phyloP scores from a whole-genome alignment of 2,113 vertebrate species.

The Zapus hudsonius region DNA sequence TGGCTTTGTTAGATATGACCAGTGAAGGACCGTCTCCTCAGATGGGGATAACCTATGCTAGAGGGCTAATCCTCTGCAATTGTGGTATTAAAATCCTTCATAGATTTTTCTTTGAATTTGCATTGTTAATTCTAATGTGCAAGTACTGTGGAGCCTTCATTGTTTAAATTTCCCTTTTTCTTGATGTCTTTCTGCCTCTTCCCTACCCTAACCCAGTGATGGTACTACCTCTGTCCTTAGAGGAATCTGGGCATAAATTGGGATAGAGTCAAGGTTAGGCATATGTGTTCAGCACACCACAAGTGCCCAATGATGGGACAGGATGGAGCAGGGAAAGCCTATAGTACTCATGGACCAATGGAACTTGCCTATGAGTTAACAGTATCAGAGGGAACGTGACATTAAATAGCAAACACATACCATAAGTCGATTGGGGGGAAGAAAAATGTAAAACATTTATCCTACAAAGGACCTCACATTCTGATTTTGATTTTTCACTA shows the following conservation, averaged over 20 bases:
- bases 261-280: not conserved
- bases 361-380: not conserved
- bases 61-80: not conserved
- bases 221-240: not conserved
- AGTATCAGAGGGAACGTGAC: not conserved
- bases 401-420: not conserved
- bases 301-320: not conserved
- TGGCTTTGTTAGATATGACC: not conserved
- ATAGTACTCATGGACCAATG: not conserved
- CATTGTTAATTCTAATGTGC: not conserved
- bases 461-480: not conserved
- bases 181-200: not conserved
- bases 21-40: not conserved
- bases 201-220: not conserved
- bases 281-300: not conserved
- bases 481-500: not conserved
- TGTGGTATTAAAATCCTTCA: not conserved
- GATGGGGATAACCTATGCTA: not conserved
- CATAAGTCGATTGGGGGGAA: not conserved
- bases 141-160: not conserved
- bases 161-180: not conserved
- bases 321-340: not conserved
- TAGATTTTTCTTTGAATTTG: not conserved
- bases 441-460: not conserved
- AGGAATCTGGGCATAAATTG: not conserved